Conservation (phyloP, 1,140 invertebrate species). For the Lethocerus indicus region DNA sequence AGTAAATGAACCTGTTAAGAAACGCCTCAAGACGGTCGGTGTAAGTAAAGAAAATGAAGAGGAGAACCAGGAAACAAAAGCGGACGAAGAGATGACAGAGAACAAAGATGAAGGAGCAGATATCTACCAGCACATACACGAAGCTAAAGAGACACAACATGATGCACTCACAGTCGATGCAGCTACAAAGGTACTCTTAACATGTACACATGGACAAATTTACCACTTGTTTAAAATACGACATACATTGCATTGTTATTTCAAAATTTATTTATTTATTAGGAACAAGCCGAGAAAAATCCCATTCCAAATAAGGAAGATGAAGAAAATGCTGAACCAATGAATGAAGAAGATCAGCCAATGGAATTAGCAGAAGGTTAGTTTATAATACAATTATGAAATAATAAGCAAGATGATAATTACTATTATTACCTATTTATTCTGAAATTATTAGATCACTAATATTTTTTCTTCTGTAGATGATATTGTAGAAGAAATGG, state of each 20-base stretch:
- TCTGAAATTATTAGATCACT: too few relatives aligned
- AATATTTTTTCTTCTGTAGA: conserved; percentile 2
- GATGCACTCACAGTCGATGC: conserved; percentile 36
- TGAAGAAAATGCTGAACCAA: conserved; percentile 34
- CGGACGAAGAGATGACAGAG: conserved; percentile 28
- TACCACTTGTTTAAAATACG: too few relatives aligned
- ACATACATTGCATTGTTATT: too few relatives aligned
- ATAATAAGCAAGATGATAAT: too few relatives aligned
- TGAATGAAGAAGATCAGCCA: conserved; percentile 30
- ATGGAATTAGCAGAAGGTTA: conserved; percentile 34
- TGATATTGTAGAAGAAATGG: conserved; percentile 24
- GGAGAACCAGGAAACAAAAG: conserved; percentile 29
- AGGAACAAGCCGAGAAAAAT: conserved; percentile 67
- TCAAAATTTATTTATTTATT: conserved; percentile 20
- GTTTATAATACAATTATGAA: too few relatives aligned
- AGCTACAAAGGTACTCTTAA: conserved; percentile 27
- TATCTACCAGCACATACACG: conserved; percentile 71
- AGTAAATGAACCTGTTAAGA: conserved; percentile 36
- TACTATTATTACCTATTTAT: too few relatives aligned
- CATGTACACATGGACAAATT: too few relatives aligned
- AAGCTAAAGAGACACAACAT: conserved; percentile 39
- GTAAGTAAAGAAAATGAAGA: conserved; percentile 25
- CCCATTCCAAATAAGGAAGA: conserved; percentile 40
- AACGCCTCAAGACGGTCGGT: conserved; percentile 40
- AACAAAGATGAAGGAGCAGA: conserved; percentile 37